Percentiles rank a stretch among this genome's conserved stretches.
These are phyloP conservation scores for Cryptoprocta ferox DNA, from an alignment of 2,797 vertebrate genomes.

Conservation along the genomic window DNA sequence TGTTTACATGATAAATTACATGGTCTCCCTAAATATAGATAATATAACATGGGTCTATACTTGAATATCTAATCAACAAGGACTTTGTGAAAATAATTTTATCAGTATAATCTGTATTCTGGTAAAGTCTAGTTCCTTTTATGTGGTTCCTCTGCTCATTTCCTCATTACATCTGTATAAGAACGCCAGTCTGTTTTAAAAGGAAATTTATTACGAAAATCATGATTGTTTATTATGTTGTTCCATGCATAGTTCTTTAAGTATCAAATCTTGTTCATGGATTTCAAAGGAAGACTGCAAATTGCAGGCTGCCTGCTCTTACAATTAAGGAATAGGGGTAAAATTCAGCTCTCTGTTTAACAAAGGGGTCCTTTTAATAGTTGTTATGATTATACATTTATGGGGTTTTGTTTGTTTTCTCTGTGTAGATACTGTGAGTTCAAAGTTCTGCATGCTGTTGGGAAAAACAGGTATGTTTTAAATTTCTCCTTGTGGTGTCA, in stretches of 20 bases:
- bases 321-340: background rate
- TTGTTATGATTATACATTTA: background rate
- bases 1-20: background rate
- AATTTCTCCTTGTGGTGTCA: background rate
- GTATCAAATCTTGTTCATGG: background rate
- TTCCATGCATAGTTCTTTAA: slow-evolving; percentile 9
- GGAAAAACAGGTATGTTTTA: background rate
- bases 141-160: background rate
- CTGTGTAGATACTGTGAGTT: background rate
- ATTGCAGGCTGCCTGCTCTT: background rate
- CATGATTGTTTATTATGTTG: background rate
- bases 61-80: background rate
- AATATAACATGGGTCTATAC: background rate
- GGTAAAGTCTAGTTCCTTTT: background rate
- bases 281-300: slow-evolving; percentile 40
- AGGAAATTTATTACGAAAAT: slow-evolving; percentile 8
- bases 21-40: background rate
- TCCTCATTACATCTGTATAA: background rate
- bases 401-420: background rate
- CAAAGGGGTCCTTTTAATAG: background rate
- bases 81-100: background rate
- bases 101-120: background rate
- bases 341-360: background rate
- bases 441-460: background rate
- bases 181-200: background rate